Percentiles rank a stretch among this genome's conserved stretches.
Conservation (phyloP, 2,113 vertebrate genomes). For the Pelecanus crispus region DNA sequence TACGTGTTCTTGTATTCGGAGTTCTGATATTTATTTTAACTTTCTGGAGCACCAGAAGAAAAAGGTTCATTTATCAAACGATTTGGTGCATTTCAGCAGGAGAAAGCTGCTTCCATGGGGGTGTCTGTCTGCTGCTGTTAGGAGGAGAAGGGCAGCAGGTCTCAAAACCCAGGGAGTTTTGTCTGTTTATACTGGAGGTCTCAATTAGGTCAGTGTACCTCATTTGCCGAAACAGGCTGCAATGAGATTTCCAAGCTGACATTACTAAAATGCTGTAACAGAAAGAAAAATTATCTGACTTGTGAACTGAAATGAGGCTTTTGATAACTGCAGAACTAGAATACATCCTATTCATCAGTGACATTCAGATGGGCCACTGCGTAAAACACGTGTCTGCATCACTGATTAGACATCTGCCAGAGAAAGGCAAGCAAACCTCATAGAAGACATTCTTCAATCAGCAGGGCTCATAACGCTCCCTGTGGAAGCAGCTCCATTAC, state of each 20-base stretch:
- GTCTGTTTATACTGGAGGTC: not conserved
- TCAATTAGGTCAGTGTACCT: constrained; percentile 1
- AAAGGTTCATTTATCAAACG: not conserved
- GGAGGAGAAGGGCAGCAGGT: not conserved
- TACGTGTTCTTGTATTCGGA: not conserved
- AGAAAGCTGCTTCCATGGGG: not conserved
- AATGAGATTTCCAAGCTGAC: not conserved
- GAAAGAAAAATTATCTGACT: constrained; percentile 5
- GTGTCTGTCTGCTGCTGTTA: not conserved
- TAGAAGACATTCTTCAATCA: not conserved
- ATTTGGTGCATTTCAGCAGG: not conserved
- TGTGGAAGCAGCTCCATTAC: not conserved
- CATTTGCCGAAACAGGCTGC: not conserved
- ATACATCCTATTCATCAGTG: not conserved
- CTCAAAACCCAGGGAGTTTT: not conserved
- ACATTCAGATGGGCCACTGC: not conserved
- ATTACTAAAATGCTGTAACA: not conserved
- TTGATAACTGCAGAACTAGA: constrained; percentile 4
- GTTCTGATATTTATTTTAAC: constrained; percentile 5
- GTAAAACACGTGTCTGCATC: not conserved
- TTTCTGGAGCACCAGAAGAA: constrained; percentile 10
- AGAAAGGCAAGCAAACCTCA: not conserved
- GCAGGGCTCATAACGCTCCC: not conserved
- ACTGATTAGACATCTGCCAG: not conserved
- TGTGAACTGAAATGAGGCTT: constrained; percentile 12